Evolutionary conservation across 1,140 invertebrate genomes (phyloP).

Genomic region (Cyclina sinensis): DNA sequence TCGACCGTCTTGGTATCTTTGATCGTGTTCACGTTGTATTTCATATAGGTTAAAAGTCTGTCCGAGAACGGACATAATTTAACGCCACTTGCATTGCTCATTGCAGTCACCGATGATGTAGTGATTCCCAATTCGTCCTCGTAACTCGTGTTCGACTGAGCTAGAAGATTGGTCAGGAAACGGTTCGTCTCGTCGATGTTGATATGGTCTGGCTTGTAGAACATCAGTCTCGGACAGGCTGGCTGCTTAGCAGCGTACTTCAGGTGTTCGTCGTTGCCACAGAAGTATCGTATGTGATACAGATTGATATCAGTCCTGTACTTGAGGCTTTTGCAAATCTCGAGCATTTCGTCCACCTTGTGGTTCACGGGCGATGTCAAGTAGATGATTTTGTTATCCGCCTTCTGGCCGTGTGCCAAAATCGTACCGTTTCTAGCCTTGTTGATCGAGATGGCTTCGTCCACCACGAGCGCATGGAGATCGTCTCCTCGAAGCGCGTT

Average conservation of each 20-base stretch:
- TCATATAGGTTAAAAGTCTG: neutral
- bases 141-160: neutral
- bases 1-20: neutral
- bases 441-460: conserved; percentile 21
- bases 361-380: conserved; percentile 30
- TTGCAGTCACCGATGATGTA: neutral
- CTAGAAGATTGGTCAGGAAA: neutral
- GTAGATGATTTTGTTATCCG: conserved; percentile 31
- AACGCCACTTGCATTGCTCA: neutral
- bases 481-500: conserved; percentile 14
- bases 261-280: neutral
- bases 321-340: neutral
- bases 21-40: conserved; percentile 19
- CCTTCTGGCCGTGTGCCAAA: conserved; percentile 14
- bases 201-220: conserved; percentile 39
- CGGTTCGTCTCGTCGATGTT: conserved; percentile 28
- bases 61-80: conserved; percentile 22
- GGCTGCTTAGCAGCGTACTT: conserved; percentile 2
- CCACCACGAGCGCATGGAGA: neutral
- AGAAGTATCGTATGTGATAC: conserved; percentile 17
- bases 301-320: conserved; percentile 14
- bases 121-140: conserved; percentile 11
- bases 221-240: conserved; percentile 18
- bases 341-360: conserved; percentile 11
- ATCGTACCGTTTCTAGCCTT: conserved; percentile 12